Conservation (phyloP, 2,888 invertebrate genomes). For the Caenorhabditis angaria region DNA sequence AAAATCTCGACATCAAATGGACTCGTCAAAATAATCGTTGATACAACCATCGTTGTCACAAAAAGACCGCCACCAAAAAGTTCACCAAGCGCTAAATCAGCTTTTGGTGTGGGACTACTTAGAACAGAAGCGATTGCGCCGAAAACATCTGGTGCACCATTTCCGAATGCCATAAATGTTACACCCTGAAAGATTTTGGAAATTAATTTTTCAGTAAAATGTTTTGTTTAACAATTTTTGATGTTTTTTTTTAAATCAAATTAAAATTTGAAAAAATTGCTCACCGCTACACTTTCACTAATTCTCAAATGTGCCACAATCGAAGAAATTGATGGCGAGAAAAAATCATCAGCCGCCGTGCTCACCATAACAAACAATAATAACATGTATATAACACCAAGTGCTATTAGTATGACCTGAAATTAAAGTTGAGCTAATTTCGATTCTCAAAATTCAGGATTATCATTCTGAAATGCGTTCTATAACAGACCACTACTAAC, state of each 20-base stretch:
- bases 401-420: constrained; percentile 45
- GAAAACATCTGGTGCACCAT: constrained; percentile 81
- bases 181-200: constrained; percentile 75
- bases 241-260: no score
- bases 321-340: constrained; percentile 74
- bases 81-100: constrained; percentile 73
- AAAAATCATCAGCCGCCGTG: constrained; percentile 64
- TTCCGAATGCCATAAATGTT: constrained; percentile 81
- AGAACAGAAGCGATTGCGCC: constrained; percentile 77
- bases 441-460: background rate
- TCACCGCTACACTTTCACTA: constrained; percentile 75
- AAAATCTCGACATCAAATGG: constrained; percentile 75
- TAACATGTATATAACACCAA: constrained; percentile 46
- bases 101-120: constrained; percentile 69
- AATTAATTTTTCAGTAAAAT: background rate
- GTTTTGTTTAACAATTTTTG: background rate
- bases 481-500: no score
- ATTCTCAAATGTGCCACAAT: constrained; percentile 74
- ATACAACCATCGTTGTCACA: constrained; percentile 78
- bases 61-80: constrained; percentile 77
- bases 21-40: constrained; percentile 76
- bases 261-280: constrained; percentile 53
- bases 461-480: no score
- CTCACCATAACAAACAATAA: constrained; percentile 59
- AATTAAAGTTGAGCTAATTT: background rate